Evolutionary conservation across 2,888 invertebrate species (phyloP).

Genomic region (Crepidodera aurea): DNA sequence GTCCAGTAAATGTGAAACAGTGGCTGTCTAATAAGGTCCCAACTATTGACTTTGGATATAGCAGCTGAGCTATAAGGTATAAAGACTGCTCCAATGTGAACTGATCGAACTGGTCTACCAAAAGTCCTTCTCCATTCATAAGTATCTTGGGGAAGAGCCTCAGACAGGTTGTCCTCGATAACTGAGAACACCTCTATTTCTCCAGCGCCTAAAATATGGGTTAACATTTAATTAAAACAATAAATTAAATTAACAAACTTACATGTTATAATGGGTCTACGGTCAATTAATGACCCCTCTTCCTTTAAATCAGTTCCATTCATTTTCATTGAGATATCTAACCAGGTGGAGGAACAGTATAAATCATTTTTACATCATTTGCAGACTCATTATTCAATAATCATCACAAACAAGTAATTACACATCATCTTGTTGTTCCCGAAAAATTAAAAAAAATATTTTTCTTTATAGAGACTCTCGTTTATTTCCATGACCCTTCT

Average conservation of each 20-base stretch:
- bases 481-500: slow-evolving; percentile 14
- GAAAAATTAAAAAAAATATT: slow-evolving; percentile 3
- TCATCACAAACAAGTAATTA: not conserved
- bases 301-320: slow-evolving; percentile 67
- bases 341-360: slow-evolving; percentile 53
- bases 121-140: slow-evolving; percentile 93
- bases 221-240: not conserved
- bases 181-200: slow-evolving; percentile 85
- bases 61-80: slow-evolving; percentile 79
- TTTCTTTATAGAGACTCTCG: slow-evolving; percentile 5
- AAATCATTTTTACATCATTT: slow-evolving; percentile 46
- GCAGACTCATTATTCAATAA: not conserved
- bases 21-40: slow-evolving; percentile 85
- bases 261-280: slow-evolving; percentile 80
- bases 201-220: slow-evolving; percentile 70
- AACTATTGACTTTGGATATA: slow-evolving; percentile 73
- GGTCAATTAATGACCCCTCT: slow-evolving; percentile 69
- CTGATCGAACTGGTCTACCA: slow-evolving; percentile 84
- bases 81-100: slow-evolving; percentile 83
- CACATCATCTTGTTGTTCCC: not conserved
- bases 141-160: slow-evolving; percentile 85
- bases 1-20: slow-evolving; percentile 95
- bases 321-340: slow-evolving; percentile 62
- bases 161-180: slow-evolving; percentile 78
- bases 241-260: slow-evolving; percentile 54